Evolutionary conservation across 2,888 invertebrate genomes (phyloP).

Genomic region (Hydrotaea cyrtoneurina): DNA sequence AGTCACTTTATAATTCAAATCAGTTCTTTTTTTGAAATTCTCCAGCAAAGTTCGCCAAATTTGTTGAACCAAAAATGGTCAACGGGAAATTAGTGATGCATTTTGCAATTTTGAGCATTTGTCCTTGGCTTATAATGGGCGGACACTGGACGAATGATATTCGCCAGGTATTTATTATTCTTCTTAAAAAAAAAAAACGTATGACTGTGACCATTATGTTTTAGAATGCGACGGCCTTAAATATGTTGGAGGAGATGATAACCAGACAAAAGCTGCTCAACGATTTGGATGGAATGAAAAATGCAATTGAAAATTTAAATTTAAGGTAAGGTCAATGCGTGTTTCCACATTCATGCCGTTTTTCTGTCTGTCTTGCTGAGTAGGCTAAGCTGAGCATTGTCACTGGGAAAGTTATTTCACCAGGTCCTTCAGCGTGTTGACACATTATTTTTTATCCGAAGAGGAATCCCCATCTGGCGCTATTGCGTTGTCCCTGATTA

Average conservation of each 20-base stretch:
- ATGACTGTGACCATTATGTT: background rate
- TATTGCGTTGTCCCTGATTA: no score
- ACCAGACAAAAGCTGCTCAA: slow-evolving; percentile 5
- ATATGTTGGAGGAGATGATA: background rate
- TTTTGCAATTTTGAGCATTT: background rate
- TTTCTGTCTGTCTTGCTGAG: no score
- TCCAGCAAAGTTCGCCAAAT: background rate
- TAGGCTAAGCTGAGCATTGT: no score
- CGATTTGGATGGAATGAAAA: slow-evolving; percentile 8
- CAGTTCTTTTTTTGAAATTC: background rate
- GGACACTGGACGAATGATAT: background rate
- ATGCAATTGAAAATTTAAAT: background rate
- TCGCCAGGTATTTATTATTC: background rate
- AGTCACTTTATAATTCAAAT: background rate
- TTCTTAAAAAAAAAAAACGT: background rate
- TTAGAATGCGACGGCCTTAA: background rate
- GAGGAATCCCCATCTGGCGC: no score
- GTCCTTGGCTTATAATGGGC: background rate
- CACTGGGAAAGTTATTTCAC: no score
- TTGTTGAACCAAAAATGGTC: background rate
- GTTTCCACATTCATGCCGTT: no score
- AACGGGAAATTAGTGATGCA: background rate
- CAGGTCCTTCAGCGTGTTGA: no score
- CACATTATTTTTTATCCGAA: no score
- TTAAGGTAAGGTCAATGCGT: slow-evolving; percentile 19